These are phyloP conservation scores for Empis stercorea DNA, from an alignment of 2,888 invertebrate genomes.

Conservation along the genomic window DNA sequence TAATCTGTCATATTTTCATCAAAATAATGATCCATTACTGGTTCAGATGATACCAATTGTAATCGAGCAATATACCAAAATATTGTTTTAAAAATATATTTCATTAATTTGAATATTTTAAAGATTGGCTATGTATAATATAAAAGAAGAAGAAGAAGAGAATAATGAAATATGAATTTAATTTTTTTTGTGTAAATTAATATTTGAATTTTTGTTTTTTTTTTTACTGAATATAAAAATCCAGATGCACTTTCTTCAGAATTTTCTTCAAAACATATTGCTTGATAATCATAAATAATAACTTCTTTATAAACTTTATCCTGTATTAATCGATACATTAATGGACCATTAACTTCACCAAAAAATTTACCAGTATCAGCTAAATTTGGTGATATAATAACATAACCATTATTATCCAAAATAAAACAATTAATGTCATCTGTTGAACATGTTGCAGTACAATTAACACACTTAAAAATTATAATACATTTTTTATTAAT, in stretches of 20 bases:
- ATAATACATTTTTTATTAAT: slow-evolving; percentile 19
- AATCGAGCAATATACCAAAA: slow-evolving; percentile 47
- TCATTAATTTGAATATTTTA: slow-evolving; percentile 42
- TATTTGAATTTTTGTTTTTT: too few relatives aligned
- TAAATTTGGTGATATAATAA: slow-evolving; percentile 61
- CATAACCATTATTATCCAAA: slow-evolving; percentile 80
- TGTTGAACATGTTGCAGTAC: slow-evolving; percentile 46
- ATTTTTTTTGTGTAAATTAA: not conserved
- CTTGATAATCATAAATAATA: slow-evolving; percentile 76
- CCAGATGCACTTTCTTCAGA: slow-evolving; percentile 48
- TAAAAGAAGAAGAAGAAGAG: not conserved
- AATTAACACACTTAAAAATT: slow-evolving; percentile 21
- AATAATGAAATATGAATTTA: too few relatives aligned
- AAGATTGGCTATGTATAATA: slow-evolving; percentile 42
- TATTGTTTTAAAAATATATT: slow-evolving; percentile 45
- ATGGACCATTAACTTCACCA: slow-evolving; percentile 65
- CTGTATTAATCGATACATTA: slow-evolving; percentile 61
- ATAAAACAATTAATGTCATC: slow-evolving; percentile 67
- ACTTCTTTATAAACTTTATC: slow-evolving; percentile 64
- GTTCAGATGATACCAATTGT: slow-evolving; percentile 38
- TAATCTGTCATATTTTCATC: slow-evolving; percentile 39
- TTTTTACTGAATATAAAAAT: slow-evolving; percentile 45
- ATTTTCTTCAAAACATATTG: slow-evolving; percentile 65
- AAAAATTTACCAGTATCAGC: slow-evolving; percentile 73
- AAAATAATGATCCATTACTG: slow-evolving; percentile 37